Evolutionary conservation across 2,113 vertebrate species (phyloP).

Genomic region (Hemibagrus wyckioides): DNA sequence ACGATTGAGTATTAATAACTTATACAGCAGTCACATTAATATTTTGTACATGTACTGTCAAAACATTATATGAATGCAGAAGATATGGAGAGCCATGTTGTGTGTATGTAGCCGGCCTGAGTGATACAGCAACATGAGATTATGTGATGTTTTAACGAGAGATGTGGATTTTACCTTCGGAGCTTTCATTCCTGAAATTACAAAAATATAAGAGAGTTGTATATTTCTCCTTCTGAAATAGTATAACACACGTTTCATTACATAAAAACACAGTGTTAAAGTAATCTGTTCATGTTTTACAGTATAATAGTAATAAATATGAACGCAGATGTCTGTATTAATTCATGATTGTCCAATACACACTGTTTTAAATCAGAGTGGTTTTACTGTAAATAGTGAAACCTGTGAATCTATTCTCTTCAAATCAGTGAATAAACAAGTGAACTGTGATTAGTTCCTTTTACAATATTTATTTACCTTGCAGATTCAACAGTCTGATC

Average conservation of each 20-base stretch:
- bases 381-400: neutral
- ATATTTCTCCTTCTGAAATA: neutral
- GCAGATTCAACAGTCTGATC: conserved; percentile 63
- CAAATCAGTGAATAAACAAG: neutral
- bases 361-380: neutral
- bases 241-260: neutral
- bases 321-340: neutral
- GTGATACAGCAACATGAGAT: too few relatives aligned
- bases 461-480: conserved; percentile 53
- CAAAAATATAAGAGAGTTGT: neutral
- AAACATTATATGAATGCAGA: neutral
- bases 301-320: neutral
- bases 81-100: neutral
- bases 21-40: neutral
- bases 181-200: neutral
- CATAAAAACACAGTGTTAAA: neutral
- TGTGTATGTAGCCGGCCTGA: too few relatives aligned
- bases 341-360: neutral
- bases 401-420: neutral
- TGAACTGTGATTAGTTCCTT: neutral
- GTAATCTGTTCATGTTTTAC: neutral
- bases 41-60: neutral
- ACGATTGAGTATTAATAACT: neutral
- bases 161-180: neutral
- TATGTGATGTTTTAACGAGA: neutral